phyloP scores from a whole-genome alignment of 2,888 invertebrate species.

The Epirrhoe alternata region DNA sequence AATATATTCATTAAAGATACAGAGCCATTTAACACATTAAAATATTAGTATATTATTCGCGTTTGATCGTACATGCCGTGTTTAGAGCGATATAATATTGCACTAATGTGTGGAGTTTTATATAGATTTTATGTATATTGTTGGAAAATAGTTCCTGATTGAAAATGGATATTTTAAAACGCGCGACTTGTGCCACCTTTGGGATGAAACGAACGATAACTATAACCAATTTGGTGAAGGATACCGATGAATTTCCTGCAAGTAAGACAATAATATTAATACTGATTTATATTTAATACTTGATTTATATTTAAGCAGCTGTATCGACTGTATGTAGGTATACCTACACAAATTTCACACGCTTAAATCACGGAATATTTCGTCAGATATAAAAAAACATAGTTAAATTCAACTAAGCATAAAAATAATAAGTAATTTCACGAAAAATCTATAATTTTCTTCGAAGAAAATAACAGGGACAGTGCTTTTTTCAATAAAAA shows the following conservation, averaged over 20 bases:
- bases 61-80: slow-evolving; percentile 63
- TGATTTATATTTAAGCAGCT: too few relatives aligned
- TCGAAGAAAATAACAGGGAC: too few relatives aligned
- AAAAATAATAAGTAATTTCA: too few relatives aligned
- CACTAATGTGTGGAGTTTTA: slow-evolving; percentile 17
- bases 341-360: too few relatives aligned
- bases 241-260: slow-evolving; percentile 50
- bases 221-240: slow-evolving; percentile 45
- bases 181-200: slow-evolving; percentile 35
- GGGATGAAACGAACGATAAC: slow-evolving; percentile 42
- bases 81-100: slow-evolving; percentile 39
- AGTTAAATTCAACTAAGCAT: too few relatives aligned
- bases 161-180: slow-evolving; percentile 50
- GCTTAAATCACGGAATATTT: too few relatives aligned
- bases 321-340: too few relatives aligned
- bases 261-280: slow-evolving; percentile 58
- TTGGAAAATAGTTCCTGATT: slow-evolving; percentile 43
- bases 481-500: too few relatives aligned
- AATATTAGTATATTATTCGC: slow-evolving; percentile 58
- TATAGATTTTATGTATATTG: slow-evolving; percentile 24
- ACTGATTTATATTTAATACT: too few relatives aligned
- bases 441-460: too few relatives aligned
- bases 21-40: slow-evolving; percentile 45
- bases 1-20: slow-evolving; percentile 57
- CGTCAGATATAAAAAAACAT: too few relatives aligned